Conservation (phyloP, 1,140 invertebrate species). For the Lysiphlebus fabarum region DNA sequence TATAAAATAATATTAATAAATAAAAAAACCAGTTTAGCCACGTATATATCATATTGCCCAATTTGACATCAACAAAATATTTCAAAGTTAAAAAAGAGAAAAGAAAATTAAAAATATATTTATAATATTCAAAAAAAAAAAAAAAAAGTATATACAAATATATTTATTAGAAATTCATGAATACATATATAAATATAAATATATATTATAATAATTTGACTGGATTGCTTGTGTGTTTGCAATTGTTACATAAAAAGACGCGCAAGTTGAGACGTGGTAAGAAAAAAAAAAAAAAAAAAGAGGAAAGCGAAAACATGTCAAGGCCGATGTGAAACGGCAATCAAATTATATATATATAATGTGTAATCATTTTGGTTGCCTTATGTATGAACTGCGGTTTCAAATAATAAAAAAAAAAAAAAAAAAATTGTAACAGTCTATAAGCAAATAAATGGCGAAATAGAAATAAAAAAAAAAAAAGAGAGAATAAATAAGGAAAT, state of each 20-base stretch:
- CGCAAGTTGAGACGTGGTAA: not conserved
- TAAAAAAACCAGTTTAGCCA: no score
- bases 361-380: slow-evolving; percentile 10
- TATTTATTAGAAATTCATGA: no score
- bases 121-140: not conserved
- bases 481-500: not conserved
- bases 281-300: slow-evolving; percentile 20
- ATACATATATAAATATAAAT: no score
- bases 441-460: no score
- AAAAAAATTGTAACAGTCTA: no score
- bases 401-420: no score
- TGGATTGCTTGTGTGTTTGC: not conserved
- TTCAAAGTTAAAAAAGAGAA: no score
- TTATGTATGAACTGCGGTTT: not conserved
- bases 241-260: not conserved
- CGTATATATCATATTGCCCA: no score
- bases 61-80: no score
- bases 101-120: no score
- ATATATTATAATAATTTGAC: no score
- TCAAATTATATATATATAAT: slow-evolving; percentile 6
- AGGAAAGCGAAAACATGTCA: slow-evolving; percentile 25
- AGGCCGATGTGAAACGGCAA: slow-evolving; percentile 20
- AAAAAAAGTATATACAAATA: not conserved
- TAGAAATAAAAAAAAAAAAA: slow-evolving; percentile 5
- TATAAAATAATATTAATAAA: no score